Percentiles rank a stretch among this genome's conserved stretches.
Evolutionary conservation across 2,888 invertebrate species (phyloP).

Genomic region (Hofmannophila pseudospretella): DNA sequence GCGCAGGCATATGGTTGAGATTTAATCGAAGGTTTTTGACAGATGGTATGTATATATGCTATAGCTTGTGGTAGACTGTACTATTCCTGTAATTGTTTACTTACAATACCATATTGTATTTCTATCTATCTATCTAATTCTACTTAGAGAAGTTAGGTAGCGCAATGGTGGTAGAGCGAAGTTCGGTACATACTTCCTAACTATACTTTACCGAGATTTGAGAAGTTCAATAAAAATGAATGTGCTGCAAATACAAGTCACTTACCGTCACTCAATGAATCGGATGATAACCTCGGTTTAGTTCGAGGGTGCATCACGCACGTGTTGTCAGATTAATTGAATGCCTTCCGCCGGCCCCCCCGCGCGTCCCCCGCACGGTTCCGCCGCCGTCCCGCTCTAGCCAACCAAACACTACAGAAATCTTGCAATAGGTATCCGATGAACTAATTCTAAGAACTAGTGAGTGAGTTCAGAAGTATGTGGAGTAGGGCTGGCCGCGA

Average conservation of each 20-base stretch:
- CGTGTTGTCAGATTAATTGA: constrained; percentile 70
- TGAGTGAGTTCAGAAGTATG: not conserved
- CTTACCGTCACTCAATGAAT: constrained; percentile 44
- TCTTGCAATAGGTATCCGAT: not conserved
- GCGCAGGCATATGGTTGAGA: too few species aligned
- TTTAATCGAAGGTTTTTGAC: too few species aligned
- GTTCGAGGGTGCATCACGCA: constrained; percentile 59
- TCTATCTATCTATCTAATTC: too few species aligned
- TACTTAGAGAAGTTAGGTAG: too few species aligned
- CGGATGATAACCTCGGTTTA: constrained; percentile 45
- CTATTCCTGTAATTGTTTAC: too few species aligned
- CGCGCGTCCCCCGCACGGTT: constrained; percentile 13
- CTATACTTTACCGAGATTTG: too few species aligned
- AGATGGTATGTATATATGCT: too few species aligned
- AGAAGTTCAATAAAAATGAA: too few species aligned
- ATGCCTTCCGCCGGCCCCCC: constrained; percentile 38
- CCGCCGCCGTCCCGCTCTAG: constrained; percentile 24
- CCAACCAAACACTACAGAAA: constrained; percentile 29
- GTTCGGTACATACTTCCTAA: too few species aligned
- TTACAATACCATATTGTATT: too few species aligned
- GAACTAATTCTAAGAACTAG: constrained; percentile 1
- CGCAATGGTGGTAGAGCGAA: too few species aligned
- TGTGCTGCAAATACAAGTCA: constrained; percentile 11
- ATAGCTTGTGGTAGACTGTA: too few species aligned
- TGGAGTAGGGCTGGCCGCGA: constrained; percentile 20